These are phyloP conservation scores for Byasa hedistus DNA, from an alignment of 2,888 invertebrate genomes.

Conservation along the genomic window DNA sequence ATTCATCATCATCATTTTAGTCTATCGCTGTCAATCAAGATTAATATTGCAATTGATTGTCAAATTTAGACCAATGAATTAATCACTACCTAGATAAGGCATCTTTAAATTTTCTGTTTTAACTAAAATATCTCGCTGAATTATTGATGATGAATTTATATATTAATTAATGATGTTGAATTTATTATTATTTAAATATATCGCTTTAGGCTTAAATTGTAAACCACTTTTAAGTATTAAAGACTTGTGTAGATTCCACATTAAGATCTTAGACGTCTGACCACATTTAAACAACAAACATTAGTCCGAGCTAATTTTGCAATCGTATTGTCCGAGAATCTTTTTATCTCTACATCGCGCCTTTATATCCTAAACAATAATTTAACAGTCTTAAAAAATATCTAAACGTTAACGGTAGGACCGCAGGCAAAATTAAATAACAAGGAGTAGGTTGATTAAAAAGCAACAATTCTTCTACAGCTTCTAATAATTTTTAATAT, in stretches of 20 bases:
- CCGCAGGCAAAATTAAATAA: neutral
- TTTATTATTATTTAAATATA: neutral
- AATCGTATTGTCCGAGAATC: conserved; percentile 15
- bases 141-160: no score
- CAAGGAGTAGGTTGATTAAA: no score
- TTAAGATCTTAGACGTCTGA: conserved; percentile 21
- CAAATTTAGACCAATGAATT: no score
- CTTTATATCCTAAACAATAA: conserved; percentile 2
- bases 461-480: no score
- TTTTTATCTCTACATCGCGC: conserved; percentile 4
- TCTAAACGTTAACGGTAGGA: neutral
- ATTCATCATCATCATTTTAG: no score
- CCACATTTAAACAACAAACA: conserved; percentile 11
- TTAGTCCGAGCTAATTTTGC: conserved; percentile 4
- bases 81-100: no score
- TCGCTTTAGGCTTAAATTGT: conserved; percentile 6
- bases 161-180: no score
- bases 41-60: no score
- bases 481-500: no score
- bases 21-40: no score
- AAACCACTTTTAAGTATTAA: neutral
- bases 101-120: no score
- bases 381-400: neutral
- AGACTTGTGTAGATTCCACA: conserved; percentile 23
- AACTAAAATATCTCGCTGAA: no score